A percentile compares a stretch with the other conserved stretches of the same genome.
Conservation (phyloP, 2,888 invertebrate species). For the Hydriomena furcata region DNA sequence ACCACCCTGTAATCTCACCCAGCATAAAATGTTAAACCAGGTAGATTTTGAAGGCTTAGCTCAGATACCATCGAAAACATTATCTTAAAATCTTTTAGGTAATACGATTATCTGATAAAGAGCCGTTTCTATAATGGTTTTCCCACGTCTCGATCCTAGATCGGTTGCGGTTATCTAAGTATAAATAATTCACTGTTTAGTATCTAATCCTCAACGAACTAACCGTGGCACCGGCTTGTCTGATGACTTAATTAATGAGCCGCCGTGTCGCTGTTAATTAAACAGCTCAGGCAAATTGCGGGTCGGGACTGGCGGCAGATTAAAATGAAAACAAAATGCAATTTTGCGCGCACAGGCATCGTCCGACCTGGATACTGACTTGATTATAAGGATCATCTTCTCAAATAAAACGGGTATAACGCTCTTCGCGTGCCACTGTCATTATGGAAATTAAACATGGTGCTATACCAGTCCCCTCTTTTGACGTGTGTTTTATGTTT, state of each 20-base stretch:
- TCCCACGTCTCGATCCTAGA: neutral
- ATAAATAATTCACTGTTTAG: conserved; percentile 61
- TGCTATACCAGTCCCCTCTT: conserved; percentile 6
- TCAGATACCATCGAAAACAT: too few species aligned
- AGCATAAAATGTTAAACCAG: neutral
- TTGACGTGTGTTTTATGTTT: conserved; percentile 19
- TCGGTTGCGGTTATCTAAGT: conserved; percentile 26
- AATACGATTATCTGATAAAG: neutral
- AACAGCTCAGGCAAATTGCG: conserved; percentile 76
- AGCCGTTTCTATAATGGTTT: neutral
- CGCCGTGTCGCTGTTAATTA: conserved; percentile 78
- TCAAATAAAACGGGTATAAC: conserved; percentile 12
- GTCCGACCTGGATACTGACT: conserved; percentile 46
- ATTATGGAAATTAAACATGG: conserved; percentile 20
- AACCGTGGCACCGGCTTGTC: conserved; percentile 64
- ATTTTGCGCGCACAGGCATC: conserved; percentile 56
- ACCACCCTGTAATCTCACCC: conserved; percentile 13
- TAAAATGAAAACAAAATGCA: conserved; percentile 71
- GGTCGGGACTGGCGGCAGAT: conserved; percentile 63
- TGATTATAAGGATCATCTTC: conserved; percentile 41
- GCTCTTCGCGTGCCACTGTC: conserved; percentile 14
- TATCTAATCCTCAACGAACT: conserved; percentile 64
- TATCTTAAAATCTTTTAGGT: neutral
- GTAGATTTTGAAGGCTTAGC: neutral
- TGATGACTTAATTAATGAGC: conserved; percentile 82